These are phyloP conservation scores for Nephrotoma guestfalica DNA, from an alignment of 2,888 invertebrate genomes.

Conservation along the genomic window DNA sequence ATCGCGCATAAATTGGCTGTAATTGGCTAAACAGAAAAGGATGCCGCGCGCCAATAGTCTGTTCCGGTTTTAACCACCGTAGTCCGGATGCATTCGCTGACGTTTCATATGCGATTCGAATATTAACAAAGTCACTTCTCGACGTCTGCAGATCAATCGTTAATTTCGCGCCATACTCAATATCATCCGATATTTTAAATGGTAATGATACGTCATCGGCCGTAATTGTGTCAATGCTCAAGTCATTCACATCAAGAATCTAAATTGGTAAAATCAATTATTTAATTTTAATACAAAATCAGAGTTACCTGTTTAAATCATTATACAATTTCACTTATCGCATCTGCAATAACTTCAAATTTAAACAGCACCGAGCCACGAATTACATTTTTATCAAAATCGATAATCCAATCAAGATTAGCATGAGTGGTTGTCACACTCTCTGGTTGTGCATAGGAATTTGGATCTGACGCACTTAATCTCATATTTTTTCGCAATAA, in stretches of 20 bases:
- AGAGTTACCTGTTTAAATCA: background rate
- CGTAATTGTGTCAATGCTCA: constrained; percentile 46
- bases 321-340: constrained; percentile 42
- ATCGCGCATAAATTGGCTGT: constrained; percentile 79
- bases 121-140: constrained; percentile 30
- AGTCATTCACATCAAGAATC: constrained; percentile 61
- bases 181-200: constrained; percentile 43
- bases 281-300: background rate
- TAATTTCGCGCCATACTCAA: constrained; percentile 64
- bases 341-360: constrained; percentile 38
- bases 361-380: constrained; percentile 50
- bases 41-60: constrained; percentile 73
- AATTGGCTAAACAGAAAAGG: constrained; percentile 80
- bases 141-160: constrained; percentile 47
- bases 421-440: constrained; percentile 48
- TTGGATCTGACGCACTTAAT: constrained; percentile 64
- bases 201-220: constrained; percentile 36
- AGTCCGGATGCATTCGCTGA: constrained; percentile 65
- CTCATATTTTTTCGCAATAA: constrained; percentile 16
- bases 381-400: constrained; percentile 55
- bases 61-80: constrained; percentile 76
- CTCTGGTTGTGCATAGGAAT: constrained; percentile 68
- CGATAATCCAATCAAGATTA: constrained; percentile 47
- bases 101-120: constrained; percentile 58
- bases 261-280: constrained; percentile 24